Evolutionary conservation across 2,888 invertebrate species (phyloP).

Genomic region (Carabus problematicus): DNA sequence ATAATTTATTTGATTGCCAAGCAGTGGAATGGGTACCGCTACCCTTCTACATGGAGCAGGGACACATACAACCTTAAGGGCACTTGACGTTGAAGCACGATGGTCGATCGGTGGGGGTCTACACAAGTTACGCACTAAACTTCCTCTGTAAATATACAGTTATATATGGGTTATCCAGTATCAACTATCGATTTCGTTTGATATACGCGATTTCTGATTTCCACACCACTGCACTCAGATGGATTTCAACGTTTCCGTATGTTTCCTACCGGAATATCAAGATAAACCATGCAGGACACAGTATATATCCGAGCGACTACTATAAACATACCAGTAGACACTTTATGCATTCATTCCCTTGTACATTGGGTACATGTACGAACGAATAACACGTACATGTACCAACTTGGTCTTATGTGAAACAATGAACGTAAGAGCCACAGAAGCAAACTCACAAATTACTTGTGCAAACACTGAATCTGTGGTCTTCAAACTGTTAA

Average conservation of each 20-base stretch:
- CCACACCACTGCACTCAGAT: constrained; percentile 35
- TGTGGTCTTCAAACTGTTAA: too few species aligned
- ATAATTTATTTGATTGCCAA: too few species aligned
- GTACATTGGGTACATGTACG: too few species aligned
- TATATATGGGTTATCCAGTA: constrained; percentile 37
- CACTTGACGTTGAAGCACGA: neutral
- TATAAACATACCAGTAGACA: too few species aligned
- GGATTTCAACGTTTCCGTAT: constrained; percentile 23
- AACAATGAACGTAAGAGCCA: too few species aligned
- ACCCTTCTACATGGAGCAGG: too few species aligned
- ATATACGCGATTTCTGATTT: constrained; percentile 39
- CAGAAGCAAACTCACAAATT: too few species aligned
- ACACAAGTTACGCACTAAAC: constrained; percentile 21
- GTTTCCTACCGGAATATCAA: constrained; percentile 31
- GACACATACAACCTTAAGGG: neutral
- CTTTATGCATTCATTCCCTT: too few species aligned
- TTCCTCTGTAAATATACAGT: constrained; percentile 32
- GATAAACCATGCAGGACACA: constrained; percentile 31
- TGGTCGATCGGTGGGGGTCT: constrained; percentile 1
- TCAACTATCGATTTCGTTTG: constrained; percentile 41
- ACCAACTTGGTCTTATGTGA: too few species aligned
- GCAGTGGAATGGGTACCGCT: too few species aligned
- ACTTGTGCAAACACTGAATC: too few species aligned
- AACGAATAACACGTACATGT: too few species aligned
- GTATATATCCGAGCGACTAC: neutral